A percentile compares a stretch with the other conserved stretches of the same genome.
Conservation (phyloP, 2,797 vertebrate genomes). For the Pterois miles region DNA sequence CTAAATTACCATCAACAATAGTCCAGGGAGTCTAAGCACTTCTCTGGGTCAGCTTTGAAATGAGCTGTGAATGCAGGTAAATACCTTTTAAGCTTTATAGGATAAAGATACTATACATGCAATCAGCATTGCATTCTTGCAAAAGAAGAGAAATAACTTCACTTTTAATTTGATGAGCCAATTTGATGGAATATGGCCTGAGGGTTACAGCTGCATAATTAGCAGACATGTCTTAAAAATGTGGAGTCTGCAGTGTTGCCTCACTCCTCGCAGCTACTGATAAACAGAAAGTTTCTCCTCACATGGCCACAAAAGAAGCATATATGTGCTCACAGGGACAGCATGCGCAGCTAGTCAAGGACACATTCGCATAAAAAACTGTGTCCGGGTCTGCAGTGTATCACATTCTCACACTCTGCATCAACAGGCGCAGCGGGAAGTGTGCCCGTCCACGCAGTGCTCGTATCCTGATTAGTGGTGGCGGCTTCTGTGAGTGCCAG, state of each 20-base stretch:
- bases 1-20: slow-evolving; percentile 57
- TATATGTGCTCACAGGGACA: slow-evolving; percentile 26
- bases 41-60: slow-evolving; percentile 11
- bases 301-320: slow-evolving; percentile 12
- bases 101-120: slow-evolving; percentile 5
- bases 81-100: slow-evolving; percentile 1
- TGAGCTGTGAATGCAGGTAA: slow-evolving; percentile 11
- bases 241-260: slow-evolving; percentile 30
- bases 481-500: slow-evolving; percentile 57
- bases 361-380: slow-evolving; percentile 22
- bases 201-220: slow-evolving; percentile 63
- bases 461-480: slow-evolving; percentile 74
- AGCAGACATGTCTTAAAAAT: slow-evolving; percentile 54
- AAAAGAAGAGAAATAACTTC: slow-evolving; percentile 38
- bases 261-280: slow-evolving; percentile 22
- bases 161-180: slow-evolving; percentile 67
- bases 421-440: slow-evolving; percentile 58
- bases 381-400: slow-evolving; percentile 4
- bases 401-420: slow-evolving; percentile 35
- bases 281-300: slow-evolving; percentile 17
- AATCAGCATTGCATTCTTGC: slow-evolving; percentile 38
- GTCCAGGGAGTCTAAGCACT: slow-evolving; percentile 3
- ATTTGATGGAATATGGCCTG: slow-evolving; percentile 63
- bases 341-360: slow-evolving; percentile 29
- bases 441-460: slow-evolving; percentile 35